Evolutionary conservation across 2,888 invertebrate genomes (phyloP).

Genomic region (Dorcus hopei): DNA sequence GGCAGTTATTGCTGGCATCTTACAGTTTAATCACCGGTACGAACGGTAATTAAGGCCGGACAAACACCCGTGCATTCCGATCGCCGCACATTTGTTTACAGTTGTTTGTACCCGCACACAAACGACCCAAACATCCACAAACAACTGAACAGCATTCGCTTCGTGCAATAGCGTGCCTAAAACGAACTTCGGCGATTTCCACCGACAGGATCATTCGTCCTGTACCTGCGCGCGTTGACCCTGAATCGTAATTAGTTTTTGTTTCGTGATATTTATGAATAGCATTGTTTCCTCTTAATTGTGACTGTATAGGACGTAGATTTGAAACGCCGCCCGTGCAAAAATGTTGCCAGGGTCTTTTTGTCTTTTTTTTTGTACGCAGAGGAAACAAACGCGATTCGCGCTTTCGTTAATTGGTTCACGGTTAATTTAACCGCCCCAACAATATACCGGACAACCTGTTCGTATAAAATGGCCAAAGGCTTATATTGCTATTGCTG

Average conservation of each 20-base stretch:
- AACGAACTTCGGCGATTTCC: conserved; percentile 7
- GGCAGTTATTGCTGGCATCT: conserved; percentile 15
- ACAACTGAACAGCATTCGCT: conserved; percentile 4
- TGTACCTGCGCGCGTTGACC: conserved; percentile 22
- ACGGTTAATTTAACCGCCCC: no score
- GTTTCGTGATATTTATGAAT: background rate
- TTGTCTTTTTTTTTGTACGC: no score
- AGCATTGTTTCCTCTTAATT: conserved; percentile 1
- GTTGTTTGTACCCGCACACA: conserved; percentile 3
- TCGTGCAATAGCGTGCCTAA: conserved; percentile 5
- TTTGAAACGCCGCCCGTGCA: no score
- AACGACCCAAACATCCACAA: background rate
- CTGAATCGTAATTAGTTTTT: conserved; percentile 24
- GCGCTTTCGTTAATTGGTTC: no score
- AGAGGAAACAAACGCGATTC: no score
- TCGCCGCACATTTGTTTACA: conserved; percentile 2
- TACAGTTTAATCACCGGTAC: conserved; percentile 7
- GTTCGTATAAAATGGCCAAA: no score
- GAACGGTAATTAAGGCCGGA: background rate
- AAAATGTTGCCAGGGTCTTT: no score
- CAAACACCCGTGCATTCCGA: background rate
- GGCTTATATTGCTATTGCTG: no score
- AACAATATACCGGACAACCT: no score
- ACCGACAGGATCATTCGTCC: conserved; percentile 7
- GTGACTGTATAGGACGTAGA: background rate